These are phyloP conservation scores for Amblyornis subalaris DNA, from an alignment of 2,113 vertebrate genomes.

Conservation along the genomic window DNA sequence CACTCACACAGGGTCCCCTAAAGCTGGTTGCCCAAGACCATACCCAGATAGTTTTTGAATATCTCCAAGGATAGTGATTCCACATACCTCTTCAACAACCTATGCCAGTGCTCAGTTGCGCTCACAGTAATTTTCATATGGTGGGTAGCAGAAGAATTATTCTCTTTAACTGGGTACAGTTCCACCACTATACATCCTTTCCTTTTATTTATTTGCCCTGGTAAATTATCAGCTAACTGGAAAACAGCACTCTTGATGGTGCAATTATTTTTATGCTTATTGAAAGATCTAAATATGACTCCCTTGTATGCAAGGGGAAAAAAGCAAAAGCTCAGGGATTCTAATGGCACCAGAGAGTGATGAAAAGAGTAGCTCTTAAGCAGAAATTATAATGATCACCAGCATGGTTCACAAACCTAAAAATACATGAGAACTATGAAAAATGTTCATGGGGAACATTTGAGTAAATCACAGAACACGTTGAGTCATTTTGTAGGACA, in stretches of 20 bases:
- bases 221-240: not conserved
- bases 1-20: not conserved
- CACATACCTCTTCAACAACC: not conserved
- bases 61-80: not conserved
- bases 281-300: not conserved
- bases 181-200: not conserved
- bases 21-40: not conserved
- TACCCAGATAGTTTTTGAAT: not conserved
- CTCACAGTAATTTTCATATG: not conserved
- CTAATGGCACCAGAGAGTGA: not conserved
- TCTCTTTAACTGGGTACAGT: not conserved
- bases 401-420: conserved; percentile 16
- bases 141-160: not conserved
- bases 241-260: not conserved
- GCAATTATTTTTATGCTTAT: not conserved
- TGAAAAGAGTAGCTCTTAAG: not conserved
- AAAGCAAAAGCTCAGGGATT: not conserved
- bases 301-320: not conserved
- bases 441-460: conserved; percentile 21
- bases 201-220: not conserved
- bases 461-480: conserved; percentile 30
- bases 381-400: not conserved
- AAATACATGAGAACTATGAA: conserved; percentile 32
- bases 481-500: conserved; percentile 29
- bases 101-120: not conserved